Conservation (phyloP, 2,113 vertebrate genomes). For the Leucoraja erinaceus region DNA sequence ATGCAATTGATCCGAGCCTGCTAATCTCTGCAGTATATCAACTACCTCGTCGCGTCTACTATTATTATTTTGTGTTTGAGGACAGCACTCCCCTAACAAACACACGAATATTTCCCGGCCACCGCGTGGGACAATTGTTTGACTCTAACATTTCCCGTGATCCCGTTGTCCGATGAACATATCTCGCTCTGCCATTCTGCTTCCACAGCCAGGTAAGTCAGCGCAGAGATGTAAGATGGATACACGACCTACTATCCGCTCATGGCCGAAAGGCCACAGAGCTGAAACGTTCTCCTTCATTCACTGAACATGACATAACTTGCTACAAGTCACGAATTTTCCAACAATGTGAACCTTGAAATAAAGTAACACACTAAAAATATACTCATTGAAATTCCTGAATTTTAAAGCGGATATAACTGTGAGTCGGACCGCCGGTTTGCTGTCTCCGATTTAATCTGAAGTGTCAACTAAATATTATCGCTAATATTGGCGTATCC, state of each 20-base stretch:
- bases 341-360: neutral
- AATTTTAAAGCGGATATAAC: neutral
- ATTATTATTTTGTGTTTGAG: too few relatives aligned
- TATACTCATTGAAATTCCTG: neutral
- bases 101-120: too few relatives aligned
- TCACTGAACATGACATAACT: neutral
- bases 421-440: neutral
- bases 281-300: neutral
- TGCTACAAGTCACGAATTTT: neutral
- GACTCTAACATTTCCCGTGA: too few relatives aligned
- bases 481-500: neutral
- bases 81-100: too few relatives aligned
- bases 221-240: neutral
- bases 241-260: neutral
- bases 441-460: neutral
- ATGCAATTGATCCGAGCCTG: too few relatives aligned
- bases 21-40: too few relatives aligned
- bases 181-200: too few relatives aligned
- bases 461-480: neutral
- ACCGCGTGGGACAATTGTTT: too few relatives aligned
- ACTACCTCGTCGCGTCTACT: too few relatives aligned
- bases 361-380: neutral
- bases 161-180: too few relatives aligned
- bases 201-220: neutral
- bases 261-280: neutral